Conservation (phyloP, 2,797 vertebrate species). For the Falco peregrinus region DNA sequence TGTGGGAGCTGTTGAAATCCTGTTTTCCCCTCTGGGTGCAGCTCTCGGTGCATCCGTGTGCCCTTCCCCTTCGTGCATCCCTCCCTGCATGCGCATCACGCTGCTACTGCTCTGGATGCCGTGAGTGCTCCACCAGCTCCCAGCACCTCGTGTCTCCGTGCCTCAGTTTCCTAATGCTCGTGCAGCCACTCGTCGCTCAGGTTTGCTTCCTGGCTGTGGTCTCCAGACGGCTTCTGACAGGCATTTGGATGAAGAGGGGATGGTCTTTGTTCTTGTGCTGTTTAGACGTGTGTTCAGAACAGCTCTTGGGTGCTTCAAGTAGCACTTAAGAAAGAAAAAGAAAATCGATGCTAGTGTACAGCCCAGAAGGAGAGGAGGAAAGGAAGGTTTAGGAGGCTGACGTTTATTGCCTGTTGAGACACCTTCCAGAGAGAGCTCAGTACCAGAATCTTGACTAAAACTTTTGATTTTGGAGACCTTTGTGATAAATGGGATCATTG, state of each 20-base stretch:
- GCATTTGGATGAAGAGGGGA: background rate
- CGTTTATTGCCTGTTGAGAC: background rate
- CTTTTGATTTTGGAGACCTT: background rate
- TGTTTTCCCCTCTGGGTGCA: background rate
- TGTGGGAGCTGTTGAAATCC: background rate
- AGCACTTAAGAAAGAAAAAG: background rate
- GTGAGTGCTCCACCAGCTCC: background rate
- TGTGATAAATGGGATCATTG: accelerated
- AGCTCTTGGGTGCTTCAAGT: background rate
- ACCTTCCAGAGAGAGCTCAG: background rate
- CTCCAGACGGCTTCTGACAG: background rate
- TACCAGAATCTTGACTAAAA: background rate
- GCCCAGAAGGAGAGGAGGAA: background rate
- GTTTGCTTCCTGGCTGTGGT: no score
- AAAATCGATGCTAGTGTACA: background rate
- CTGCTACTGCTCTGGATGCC: background rate
- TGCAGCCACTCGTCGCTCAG: accelerated
- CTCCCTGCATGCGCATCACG: background rate
- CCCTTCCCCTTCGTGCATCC: background rate
- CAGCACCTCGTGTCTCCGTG: background rate
- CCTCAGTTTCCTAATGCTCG: accelerated
- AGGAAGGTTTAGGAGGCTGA: background rate
- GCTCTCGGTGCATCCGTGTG: background rate
- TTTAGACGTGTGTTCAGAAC: background rate
- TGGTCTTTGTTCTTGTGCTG: background rate